Conservation (phyloP, 2,113 vertebrate species). For the Pygoscelis antarcticus region DNA sequence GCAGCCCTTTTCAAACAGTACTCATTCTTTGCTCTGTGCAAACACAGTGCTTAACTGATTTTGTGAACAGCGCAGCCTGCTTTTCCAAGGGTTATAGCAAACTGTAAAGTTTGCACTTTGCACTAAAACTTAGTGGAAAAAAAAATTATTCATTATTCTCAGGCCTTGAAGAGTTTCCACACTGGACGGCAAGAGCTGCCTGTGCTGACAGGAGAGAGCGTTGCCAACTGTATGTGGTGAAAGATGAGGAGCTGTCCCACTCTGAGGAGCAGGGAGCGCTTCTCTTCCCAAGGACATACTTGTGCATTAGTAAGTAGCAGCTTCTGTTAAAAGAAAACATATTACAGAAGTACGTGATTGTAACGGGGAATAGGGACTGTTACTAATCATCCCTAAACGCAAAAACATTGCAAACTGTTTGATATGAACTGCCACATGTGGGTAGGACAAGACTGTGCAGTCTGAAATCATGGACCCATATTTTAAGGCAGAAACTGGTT, state of each 20-base stretch:
- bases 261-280: rapidly evolving
- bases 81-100: not conserved
- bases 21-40: not conserved
- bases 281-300: not conserved
- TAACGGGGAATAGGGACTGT: not conserved
- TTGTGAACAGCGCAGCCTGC: not conserved
- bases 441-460: not conserved
- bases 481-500: not conserved
- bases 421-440: not conserved
- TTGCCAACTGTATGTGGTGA: not conserved
- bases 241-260: not conserved
- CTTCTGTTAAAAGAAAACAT: not conserved
- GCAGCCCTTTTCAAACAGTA: not conserved
- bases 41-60: not conserved
- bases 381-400: not conserved
- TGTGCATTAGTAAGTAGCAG: not conserved
- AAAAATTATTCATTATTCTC: not conserved
- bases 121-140: not conserved
- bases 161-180: not conserved
- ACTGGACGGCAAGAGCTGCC: not conserved
- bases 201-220: not conserved
- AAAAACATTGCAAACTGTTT: not conserved
- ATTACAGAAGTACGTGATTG: not conserved
- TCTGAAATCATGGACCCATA: not conserved
- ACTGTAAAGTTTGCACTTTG: not conserved